Evolutionary conservation across 2,888 invertebrate species (phyloP), one percentile per base, ranked within the genome.

Genomic region (Cephus rjabovi): DNA sequence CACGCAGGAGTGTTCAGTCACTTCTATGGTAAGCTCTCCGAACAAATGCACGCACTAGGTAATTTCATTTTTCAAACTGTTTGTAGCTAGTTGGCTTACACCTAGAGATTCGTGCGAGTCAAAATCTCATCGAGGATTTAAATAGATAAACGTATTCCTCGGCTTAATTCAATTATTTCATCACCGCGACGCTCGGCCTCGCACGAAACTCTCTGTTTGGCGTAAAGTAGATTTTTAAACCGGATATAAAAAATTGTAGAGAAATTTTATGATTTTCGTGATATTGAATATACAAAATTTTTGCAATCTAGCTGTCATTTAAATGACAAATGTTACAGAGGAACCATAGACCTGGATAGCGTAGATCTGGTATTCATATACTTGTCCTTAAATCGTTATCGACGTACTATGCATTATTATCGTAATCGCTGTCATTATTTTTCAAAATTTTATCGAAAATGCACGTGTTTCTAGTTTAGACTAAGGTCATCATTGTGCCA

Each of bases 21-120:
- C 85, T 87, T 91, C 88, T 91, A 90, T 87, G 91, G 89, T 91
- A 91, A 91, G 90, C 87, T 91, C 91, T 89, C 89, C 87, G 90
- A 91, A 90, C 88, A 88, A 88, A 90, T 91, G 90, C 90, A 91
- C 89, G 90, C 90, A 89, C 90, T 91, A 91, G 91, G 91, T 91
- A 91, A 91, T 89, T 85, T 89, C 87, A 88, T 87, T 87, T 86
- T 89, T 76, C 37, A 73, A 71, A 76, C 76, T 76, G 74, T 87
- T 85, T 80, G 81, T 85, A 86, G 84, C 83, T 86, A 86, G 83
- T 56, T 71, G 71, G 71, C 71, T 71, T 33, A 71, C 34, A 34
- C 34, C 71, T 31, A 34, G 71, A 34, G 33, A 71, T 71, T 71
- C 71, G 71, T 71, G 71, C 71, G 71, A 34, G 33, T 71, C 71